phyloP scores from a whole-genome alignment of 2,888 invertebrate species.

The Diarsia brunnea region DNA sequence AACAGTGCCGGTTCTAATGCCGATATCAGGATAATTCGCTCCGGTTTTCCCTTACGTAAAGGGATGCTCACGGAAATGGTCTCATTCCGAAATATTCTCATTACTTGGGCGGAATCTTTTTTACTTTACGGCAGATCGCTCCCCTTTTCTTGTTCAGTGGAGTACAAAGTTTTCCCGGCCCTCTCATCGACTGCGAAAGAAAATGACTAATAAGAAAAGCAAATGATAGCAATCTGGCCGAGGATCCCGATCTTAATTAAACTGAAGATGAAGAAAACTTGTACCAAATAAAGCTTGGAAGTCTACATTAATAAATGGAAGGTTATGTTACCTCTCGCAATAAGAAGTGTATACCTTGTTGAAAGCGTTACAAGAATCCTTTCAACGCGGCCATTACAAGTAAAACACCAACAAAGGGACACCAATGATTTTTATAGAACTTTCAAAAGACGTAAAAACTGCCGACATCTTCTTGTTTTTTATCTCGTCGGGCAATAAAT shows the following conservation, averaged over 20 bases:
- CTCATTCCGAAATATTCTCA: conserved; percentile 84
- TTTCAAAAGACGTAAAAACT: conserved; percentile 80
- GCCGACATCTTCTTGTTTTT: conserved; percentile 82
- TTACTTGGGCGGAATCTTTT: conserved; percentile 84
- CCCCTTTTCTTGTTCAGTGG: conserved; percentile 82
- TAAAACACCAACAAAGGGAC: conserved; percentile 72
- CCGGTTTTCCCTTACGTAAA: conserved; percentile 73
- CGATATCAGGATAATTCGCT: conserved; percentile 78
- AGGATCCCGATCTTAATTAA: conserved; percentile 82
- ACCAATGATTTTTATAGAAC: conserved; percentile 73
- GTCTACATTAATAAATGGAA: conserved; percentile 54
- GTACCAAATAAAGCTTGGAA: conserved; percentile 63
- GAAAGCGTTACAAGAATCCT: conserved; percentile 80
- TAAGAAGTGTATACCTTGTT: conserved; percentile 71
- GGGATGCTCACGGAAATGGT: conserved; percentile 76
- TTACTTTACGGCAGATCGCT: conserved; percentile 80
- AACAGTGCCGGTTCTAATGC: conserved; percentile 72
- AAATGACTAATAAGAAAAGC: conserved; percentile 86
- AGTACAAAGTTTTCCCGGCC: conserved; percentile 82
- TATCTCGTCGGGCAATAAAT: conserved; percentile 85
- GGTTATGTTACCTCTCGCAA: conserved; percentile 45
- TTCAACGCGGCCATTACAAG: conserved; percentile 74
- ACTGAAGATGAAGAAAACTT: conserved; percentile 77
- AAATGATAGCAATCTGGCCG: conserved; percentile 82
- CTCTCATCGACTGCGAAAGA: conserved; percentile 78